Base-by-base conservation (phyloP, 1,140 invertebrate genomes). In the Macrotrachela quadricornifera region DNA sequence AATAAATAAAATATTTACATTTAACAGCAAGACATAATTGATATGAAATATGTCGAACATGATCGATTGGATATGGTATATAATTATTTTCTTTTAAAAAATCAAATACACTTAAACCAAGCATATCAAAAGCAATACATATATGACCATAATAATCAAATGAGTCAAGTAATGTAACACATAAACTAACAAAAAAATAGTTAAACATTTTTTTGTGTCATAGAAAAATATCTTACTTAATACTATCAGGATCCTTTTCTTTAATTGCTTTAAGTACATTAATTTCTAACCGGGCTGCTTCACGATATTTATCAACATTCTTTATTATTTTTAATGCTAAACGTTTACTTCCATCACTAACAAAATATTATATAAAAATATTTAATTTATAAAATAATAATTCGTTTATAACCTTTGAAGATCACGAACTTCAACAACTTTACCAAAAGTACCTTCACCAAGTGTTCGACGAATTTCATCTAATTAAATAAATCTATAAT, bases 71-170 rank as follows among this genome's bases (percentile, higher is more conserved):
- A 74, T 97, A 99, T 21, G 92, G 90, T 65, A 90, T 81, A 72
- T 97, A 99, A 73, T 84, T 85, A 73, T 99, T 99, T 71, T 95
- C 86, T 77, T 94, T 94, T 79, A 99, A 76, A 72, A 99, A 99
- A 74, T 99, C 92, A 73, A 97, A 99, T 57, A 99, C 92, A 75
- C 88, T 95, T 45, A 92, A 77, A 52, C 94, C 94, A 53, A 99
- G 77, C 80, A 97, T 88, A 73, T 97, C 88, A 73, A 99, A 99
- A 56, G 86, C 85, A 64, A 99, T 88, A 71, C 92, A 97, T 78
- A 96, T 92, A 69, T 97, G 92, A 14, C 92, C 92, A 72, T 92
- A 85, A 68, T 91, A 97, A 71, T 97, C 88, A 71, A 97, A 99
- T 84, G 88, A 95, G 70, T 95, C 86, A 61, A 94, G 72, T 85